Evolutionary conservation across 2,113 vertebrate genomes (phyloP), one percentile per base, ranked within the genome.

Genomic region (Gobiocypris rarus): DNA sequence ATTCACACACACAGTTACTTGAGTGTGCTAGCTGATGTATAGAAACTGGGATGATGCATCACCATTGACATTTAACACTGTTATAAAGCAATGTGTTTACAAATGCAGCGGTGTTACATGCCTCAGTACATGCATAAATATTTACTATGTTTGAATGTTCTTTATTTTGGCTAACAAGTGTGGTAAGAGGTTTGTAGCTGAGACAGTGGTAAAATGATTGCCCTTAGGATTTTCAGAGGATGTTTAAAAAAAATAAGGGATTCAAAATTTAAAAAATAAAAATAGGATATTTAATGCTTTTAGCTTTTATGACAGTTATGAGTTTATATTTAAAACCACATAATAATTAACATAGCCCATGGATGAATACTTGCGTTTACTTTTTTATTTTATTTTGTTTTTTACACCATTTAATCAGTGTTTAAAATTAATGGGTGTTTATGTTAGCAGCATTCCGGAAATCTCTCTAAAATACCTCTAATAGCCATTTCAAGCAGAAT

Each of bases 31-130:
- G 50, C 67, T 61, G 43, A 73, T 83, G 31, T 76, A 22, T 81
- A 38, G 48, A 34, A 48, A 45, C 80, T 34, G 56, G 48, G 52
- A 75, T 52, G 1, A 71, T 50, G 75, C 54, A 77, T 77, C 65
- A 67, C 31, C 5, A 9, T 10, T 65, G 69, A 65, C 4, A 15
- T 84, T 84, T 84, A 87, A 65, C 38, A 41, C 56, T 52, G 13
- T 61, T 54, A 26, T 79, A 75, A 41, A 24, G 17, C 15, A 84
- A 63, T 1, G 54, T 61, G 77, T 76, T 84, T 76, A 84, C 69
- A 81, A 48, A 22, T 75, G 48, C 54, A 75, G 61, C 43, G 43
- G 17, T 65, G 54, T 83, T 77, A 19, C 48, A 26, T 71, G 54
- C 14, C 69, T 75, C 54, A 75, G 65, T 59, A 75, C 45, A 75